Conservation (phyloP, 2,888 invertebrate species). For the Epinotia demarniana region DNA sequence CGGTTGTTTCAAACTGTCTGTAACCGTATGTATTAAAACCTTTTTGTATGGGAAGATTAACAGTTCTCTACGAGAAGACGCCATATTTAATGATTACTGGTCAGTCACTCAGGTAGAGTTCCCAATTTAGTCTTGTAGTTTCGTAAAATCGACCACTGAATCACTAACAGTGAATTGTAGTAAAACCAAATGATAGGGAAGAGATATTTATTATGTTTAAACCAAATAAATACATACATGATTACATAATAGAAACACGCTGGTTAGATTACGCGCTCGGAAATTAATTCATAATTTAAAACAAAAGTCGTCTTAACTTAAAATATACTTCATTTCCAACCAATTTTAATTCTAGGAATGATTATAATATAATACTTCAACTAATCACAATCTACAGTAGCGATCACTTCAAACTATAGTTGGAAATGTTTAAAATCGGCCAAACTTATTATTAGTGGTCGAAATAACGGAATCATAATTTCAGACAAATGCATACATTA, state of each 20-base stretch:
- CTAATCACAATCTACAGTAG: constrained; percentile 48
- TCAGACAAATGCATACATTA: constrained; percentile 49
- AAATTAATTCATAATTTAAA: constrained; percentile 62
- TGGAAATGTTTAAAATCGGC: constrained; percentile 46
- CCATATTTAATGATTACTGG: too few species aligned
- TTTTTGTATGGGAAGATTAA: too few species aligned
- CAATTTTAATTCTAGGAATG: constrained; percentile 53
- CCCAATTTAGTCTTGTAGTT: too few species aligned
- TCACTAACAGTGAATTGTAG: background rate
- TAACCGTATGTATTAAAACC: too few species aligned
- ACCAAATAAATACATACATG: constrained; percentile 71
- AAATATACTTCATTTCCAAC: constrained; percentile 62
- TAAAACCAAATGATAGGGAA: constrained; percentile 49
- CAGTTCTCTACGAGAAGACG: too few species aligned
- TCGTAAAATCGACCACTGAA: too few species aligned
- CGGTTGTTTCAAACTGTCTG: too few species aligned
- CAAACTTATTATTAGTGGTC: constrained; percentile 54
- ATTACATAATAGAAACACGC: constrained; percentile 63
- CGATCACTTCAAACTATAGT: constrained; percentile 49
- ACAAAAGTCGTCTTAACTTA: constrained; percentile 58
- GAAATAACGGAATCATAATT: constrained; percentile 54
- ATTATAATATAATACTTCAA: constrained; percentile 51
- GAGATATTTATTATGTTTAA: constrained; percentile 63
- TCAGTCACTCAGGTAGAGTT: too few species aligned
- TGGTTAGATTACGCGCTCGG: constrained; percentile 45